A percentile compares a stretch with the other conserved stretches of the same genome.
These are phyloP conservation scores for Falcaria lacertinaria DNA, from an alignment of 2,888 invertebrate genomes.

Conservation along the genomic window DNA sequence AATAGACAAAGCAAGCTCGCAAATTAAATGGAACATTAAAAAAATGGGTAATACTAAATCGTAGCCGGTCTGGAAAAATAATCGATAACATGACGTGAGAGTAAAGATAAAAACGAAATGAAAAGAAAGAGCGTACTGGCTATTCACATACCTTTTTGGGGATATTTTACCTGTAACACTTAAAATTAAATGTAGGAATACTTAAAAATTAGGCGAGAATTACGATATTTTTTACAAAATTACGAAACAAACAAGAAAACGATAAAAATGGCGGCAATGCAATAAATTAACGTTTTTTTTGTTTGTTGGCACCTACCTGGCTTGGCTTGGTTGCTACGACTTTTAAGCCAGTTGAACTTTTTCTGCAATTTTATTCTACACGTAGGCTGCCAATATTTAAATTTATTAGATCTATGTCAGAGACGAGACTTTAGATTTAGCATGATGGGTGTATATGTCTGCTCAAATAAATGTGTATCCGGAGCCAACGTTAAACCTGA, in stretches of 20 bases:
- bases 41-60: no score
- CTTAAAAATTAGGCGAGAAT: not conserved
- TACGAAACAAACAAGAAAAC: slow-evolving; percentile 27
- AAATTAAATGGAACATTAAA: no score
- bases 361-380: no score
- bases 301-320: no score
- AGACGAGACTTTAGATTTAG: no score
- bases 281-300: not conserved
- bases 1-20: not conserved
- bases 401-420: no score
- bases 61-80: slow-evolving; percentile 25
- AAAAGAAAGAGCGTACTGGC: slow-evolving; percentile 2
- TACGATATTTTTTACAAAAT: slow-evolving; percentile 5
- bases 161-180: not conserved
- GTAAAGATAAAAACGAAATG: slow-evolving; percentile 1
- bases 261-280: slow-evolving; percentile 65
- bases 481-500: no score
- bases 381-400: no score
- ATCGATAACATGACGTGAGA: slow-evolving; percentile 45
- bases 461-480: no score
- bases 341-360: no score
- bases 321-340: no score
- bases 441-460: no score
- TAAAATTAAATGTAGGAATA: not conserved
- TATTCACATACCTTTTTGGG: not conserved